A percentile compares a stretch with the other conserved stretches of the same genome.
phyloP scores from a whole-genome alignment of 2,888 invertebrate species.

The Drosophila borborema region DNA sequence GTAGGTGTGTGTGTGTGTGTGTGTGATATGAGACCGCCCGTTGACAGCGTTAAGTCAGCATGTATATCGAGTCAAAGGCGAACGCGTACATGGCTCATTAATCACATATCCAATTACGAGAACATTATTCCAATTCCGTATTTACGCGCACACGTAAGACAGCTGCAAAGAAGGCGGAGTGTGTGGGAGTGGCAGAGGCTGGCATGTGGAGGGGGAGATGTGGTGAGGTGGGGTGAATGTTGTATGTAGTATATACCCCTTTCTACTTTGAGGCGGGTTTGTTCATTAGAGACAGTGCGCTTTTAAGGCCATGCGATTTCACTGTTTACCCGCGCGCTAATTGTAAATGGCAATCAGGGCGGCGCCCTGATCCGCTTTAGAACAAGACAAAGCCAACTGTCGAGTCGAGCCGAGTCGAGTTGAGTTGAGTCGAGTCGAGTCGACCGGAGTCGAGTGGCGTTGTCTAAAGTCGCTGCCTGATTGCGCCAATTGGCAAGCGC shows the following conservation, averaged over 20 bases:
- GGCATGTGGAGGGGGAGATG: background rate
- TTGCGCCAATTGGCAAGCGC: conserved; percentile 77
- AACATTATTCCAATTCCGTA: conserved; percentile 73
- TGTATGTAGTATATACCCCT: background rate
- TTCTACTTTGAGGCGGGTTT: conserved; percentile 35
- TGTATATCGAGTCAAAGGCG: conserved; percentile 76
- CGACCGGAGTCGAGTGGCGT: conserved; percentile 24
- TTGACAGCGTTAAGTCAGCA: conserved; percentile 78
- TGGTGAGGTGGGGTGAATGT: background rate
- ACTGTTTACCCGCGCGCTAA: conserved; percentile 82
- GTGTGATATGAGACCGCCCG: conserved; percentile 46
- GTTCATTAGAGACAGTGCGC: conserved; percentile 55
- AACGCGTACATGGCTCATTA: conserved; percentile 67
- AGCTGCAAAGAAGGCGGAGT: background rate
- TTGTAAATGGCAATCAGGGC: conserved; percentile 84
- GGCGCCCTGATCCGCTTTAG: conserved; percentile 28
- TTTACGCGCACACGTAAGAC: conserved; percentile 18
- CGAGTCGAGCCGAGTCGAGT: conserved; percentile 15
- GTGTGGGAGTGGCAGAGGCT: background rate
- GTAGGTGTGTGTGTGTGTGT: background rate
- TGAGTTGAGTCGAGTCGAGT: conserved; percentile 14
- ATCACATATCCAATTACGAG: conserved; percentile 78
- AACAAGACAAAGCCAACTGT: conserved; percentile 66
- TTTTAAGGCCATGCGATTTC: conserved; percentile 65
- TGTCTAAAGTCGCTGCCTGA: conserved; percentile 65